Percentiles rank a stretch among this genome's conserved stretches.
These are phyloP conservation scores for Caenorhabditis sp. DNA, from an alignment of 2,888 invertebrate species.

Conservation along the genomic window DNA sequence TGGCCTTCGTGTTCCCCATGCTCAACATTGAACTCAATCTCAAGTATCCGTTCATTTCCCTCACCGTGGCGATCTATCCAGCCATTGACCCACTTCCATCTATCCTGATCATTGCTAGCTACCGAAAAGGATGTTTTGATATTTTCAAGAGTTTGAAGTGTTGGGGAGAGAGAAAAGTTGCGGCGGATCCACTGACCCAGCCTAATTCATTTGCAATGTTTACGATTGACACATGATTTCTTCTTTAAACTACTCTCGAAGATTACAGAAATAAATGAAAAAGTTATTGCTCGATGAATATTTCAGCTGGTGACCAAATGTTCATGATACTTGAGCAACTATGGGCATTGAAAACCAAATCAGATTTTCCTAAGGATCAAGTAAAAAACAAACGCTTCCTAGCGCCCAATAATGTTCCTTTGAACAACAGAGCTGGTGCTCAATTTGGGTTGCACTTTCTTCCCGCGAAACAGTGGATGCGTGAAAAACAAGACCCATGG, in stretches of 20 bases:
- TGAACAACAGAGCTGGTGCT: constrained; percentile 7
- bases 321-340: not conserved
- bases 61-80: constrained; percentile 47
- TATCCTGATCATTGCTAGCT: constrained; percentile 47
- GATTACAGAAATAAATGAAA: too few relatives aligned
- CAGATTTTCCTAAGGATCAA: not conserved
- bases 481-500: constrained; percentile 52
- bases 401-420: not conserved
- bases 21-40: constrained; percentile 35
- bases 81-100: constrained; percentile 42
- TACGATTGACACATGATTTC: too few relatives aligned
- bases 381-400: not conserved
- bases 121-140: constrained; percentile 24
- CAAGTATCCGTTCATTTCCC: constrained; percentile 28
- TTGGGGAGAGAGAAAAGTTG: not conserved
- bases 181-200: not conserved
- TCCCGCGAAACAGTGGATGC: constrained; percentile 34
- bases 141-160: constrained; percentile 6
- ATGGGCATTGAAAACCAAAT: not conserved
- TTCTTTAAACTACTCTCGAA: not conserved
- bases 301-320: not conserved
- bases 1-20: constrained; percentile 56
- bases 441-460: not conserved
- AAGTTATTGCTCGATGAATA: not conserved
- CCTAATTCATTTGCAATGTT: constrained; percentile 6